Base-by-base conservation (phyloP, 2,113 vertebrate species). In the Hyaena hyaena region DNA sequence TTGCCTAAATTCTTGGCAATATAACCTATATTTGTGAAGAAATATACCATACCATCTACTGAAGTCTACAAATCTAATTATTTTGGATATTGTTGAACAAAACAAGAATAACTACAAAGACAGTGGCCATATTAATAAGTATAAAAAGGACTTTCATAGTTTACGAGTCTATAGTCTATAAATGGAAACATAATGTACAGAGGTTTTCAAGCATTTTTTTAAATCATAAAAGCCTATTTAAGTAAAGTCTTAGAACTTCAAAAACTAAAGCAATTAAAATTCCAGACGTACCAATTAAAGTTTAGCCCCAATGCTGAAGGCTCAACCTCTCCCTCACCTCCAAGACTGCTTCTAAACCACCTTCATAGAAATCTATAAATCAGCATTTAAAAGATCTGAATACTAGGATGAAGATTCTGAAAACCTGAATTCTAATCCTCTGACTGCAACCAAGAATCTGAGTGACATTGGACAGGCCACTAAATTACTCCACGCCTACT, bases 251-350 rank as follows among this genome's bases (percentile, higher is more conserved):
- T 92, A 93, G 39, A 95, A 55, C 1, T 0, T 14, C 45, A 91
- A 63, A 33, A 96, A 84, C 83, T 82, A 85, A 85, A 91, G 39
- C 28, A 95, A 83, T 50, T 93, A 58, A 35, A 93, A 81, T 10
- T 82, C 19, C 33, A 90, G 33, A 58, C 92, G 35, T 45, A 31
- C 39, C 92, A 0, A 71, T 76, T 95, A 61, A 88, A 97, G 68
- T 61, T 66, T 28, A 19, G 14, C 1, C 10, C 35, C 35, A 31
- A 4, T 73, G 35, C 19, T 28, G 77, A 89, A 19, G 6, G 10
- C 23, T 95, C 55, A 55, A 17, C 4, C 39, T 65, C n/a, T 69
- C 17, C 14, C 10, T 73, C 69, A 58, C 5, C 8, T 35, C 26
- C 28, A n/a, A 84, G 53, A 79, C 23, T 73, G 31, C 23, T 39